A percentile compares a stretch with the other conserved stretches of the same genome.
Conservation (phyloP, 1,140 invertebrate species). For the Drosophila repletoides region DNA sequence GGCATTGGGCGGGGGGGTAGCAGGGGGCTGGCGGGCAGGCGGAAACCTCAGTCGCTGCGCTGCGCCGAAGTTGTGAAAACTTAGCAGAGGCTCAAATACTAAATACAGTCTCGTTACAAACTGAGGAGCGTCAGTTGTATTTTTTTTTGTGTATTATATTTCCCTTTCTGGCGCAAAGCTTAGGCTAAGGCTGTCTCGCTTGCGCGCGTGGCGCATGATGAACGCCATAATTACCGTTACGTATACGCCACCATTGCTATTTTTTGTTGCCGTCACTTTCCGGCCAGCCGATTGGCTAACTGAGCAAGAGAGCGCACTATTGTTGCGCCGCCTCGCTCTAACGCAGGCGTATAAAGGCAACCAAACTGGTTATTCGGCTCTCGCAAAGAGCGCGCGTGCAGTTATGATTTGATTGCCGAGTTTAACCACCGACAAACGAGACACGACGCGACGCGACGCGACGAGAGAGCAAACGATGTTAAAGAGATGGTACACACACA, state of each 20-base stretch:
- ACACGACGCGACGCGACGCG: conserved; percentile 48
- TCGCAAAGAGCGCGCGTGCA: conserved; percentile 34
- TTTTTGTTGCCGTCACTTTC: conserved; percentile 56
- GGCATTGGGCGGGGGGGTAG: too few species aligned
- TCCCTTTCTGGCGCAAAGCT: conserved; percentile 16
- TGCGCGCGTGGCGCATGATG: conserved; percentile 60
- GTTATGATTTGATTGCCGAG: conserved; percentile 80
- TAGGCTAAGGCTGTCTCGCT: conserved; percentile 39
- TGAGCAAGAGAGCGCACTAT: conserved; percentile 32
- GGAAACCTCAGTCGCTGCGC: conserved; percentile 24
- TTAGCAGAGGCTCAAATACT: conserved; percentile 76
- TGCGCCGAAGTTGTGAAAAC: conserved; percentile 73
- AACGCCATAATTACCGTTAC: conserved; percentile 82
- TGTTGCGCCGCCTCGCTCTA: conserved; percentile 10
- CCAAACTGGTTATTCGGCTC: conserved; percentile 65
- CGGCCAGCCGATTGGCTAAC: conserved; percentile 58
- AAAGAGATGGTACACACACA: conserved; percentile 47
- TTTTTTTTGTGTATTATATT: conserved; percentile 11
- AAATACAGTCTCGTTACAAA: conserved; percentile 82
- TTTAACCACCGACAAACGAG: conserved; percentile 80
- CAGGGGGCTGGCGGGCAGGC: too few species aligned
- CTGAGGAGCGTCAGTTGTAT: conserved; percentile 59
- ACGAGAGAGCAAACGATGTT: conserved; percentile 53
- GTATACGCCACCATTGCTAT: conserved; percentile 81
- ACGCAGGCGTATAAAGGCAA: neutral